These are phyloP conservation scores for Drosophila serrata DNA, from an alignment of 1,140 invertebrate species.

Conservation along the genomic window DNA sequence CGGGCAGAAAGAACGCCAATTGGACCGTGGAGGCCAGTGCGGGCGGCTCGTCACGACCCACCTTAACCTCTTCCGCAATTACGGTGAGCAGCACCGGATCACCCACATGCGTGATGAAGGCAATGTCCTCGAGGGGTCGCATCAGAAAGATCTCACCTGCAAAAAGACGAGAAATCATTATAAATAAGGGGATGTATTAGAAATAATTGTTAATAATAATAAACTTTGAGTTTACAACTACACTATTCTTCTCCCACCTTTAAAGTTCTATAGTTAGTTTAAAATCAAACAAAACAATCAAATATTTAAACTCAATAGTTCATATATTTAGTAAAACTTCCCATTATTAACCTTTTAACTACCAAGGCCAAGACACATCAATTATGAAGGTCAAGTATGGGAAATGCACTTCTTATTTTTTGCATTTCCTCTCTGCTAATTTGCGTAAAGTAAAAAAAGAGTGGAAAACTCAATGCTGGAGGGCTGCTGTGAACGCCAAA, in stretches of 20 bases:
- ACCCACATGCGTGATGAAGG: constrained; percentile 90
- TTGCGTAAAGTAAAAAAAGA: constrained; percentile 37
- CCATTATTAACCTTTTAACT: not conserved
- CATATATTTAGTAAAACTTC: no score
- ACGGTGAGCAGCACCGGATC: constrained; percentile 93
- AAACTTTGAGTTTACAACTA: not conserved
- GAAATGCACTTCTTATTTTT: constrained; percentile 20
- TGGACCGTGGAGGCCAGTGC: constrained; percentile 92
- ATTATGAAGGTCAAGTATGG: constrained; percentile 46
- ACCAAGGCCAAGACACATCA: not conserved
- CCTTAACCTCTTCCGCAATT: constrained; percentile 93
- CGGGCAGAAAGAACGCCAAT: constrained; percentile 92
- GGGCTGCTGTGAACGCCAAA: constrained; percentile 25
- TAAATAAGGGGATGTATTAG: not conserved
- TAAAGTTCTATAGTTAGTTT: not conserved
- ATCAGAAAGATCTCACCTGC: constrained; percentile 91
- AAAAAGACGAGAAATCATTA: constrained; percentile 34
- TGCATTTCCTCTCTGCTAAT: constrained; percentile 24
- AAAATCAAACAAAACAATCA: not conserved
- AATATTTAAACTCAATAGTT: not conserved
- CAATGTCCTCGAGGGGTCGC: constrained; percentile 91
- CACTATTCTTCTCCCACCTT: no score
- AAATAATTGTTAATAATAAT: not conserved
- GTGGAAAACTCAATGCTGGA: constrained; percentile 20
- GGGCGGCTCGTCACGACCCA: constrained; percentile 89